phyloP scores from a whole-genome alignment of 2,113 vertebrate genomes.

The Apaloderma vittatum region DNA sequence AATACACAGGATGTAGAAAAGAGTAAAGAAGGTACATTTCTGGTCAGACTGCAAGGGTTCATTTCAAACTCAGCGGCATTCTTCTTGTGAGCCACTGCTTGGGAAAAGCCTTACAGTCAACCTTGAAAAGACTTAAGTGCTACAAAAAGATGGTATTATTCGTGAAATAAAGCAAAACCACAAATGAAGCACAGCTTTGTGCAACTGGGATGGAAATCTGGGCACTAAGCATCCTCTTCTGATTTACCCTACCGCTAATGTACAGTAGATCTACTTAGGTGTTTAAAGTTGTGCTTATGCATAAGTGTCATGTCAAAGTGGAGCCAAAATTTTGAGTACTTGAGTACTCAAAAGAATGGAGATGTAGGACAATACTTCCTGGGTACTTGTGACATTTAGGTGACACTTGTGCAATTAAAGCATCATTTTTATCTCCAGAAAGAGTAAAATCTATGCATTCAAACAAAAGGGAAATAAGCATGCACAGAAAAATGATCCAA shows the following conservation, averaged over 20 bases:
- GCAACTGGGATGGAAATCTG: neutral
- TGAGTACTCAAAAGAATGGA: neutral
- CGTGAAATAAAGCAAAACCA: neutral
- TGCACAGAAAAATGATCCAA: neutral
- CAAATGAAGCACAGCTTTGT: neutral
- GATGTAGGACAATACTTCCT: neutral
- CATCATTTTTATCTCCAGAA: neutral
- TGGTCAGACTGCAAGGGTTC: neutral
- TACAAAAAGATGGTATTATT: neutral
- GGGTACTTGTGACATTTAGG: neutral
- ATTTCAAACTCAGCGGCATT: neutral
- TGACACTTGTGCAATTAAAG: neutral
- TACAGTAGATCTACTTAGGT: neutral
- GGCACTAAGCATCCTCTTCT: neutral
- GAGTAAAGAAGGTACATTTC: neutral
- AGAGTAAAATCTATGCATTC: neutral
- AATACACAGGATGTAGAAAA: neutral
- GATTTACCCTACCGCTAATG: neutral
- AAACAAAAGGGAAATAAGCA: neutral
- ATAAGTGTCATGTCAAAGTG: neutral
- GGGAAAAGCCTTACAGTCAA: neutral
- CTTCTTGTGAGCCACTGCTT: neutral
- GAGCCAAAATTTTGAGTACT: neutral
- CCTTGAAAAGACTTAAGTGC: neutral
- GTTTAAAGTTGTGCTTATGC: neutral